phyloP scores from a whole-genome alignment of 2,113 vertebrate species.

The Pavo muticus region DNA sequence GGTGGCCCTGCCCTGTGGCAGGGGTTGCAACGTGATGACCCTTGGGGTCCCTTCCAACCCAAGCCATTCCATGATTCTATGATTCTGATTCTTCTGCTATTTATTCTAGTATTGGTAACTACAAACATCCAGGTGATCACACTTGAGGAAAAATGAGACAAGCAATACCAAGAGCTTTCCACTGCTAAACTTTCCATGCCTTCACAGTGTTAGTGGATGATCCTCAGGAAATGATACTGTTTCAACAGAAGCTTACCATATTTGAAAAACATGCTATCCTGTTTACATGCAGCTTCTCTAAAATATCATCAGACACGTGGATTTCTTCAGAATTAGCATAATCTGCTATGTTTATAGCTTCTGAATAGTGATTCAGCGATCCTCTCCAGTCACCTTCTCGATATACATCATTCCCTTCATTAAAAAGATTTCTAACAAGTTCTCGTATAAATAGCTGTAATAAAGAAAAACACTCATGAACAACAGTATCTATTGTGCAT shows the following conservation, averaged over 20 bases:
- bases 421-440: slow-evolving; percentile 93
- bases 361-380: slow-evolving; percentile 91
- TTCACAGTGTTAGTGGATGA: background rate
- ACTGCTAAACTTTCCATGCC: background rate
- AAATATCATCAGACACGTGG: slow-evolving; percentile 80
- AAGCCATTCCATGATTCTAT: too few species aligned
- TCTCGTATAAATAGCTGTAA: slow-evolving; percentile 90
- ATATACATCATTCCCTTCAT: slow-evolving; percentile 94
- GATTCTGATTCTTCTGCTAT: background rate
- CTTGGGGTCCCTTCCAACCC: too few species aligned
- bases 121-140: background rate
- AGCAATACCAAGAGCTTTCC: background rate
- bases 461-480: background rate
- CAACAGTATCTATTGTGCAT: background rate
- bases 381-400: slow-evolving; percentile 88
- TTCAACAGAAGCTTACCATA: slow-evolving; percentile 81
- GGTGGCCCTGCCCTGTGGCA: too few species aligned
- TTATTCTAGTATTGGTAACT: background rate
- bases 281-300: slow-evolving; percentile 93
- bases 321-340: slow-evolving; percentile 95
- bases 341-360: slow-evolving; percentile 92
- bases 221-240: background rate
- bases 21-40: too few species aligned
- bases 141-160: background rate
- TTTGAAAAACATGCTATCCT: slow-evolving; percentile 92